Evolutionary conservation across 1,140 invertebrate species (phyloP).

Genomic region (Penaeus indicus): DNA sequence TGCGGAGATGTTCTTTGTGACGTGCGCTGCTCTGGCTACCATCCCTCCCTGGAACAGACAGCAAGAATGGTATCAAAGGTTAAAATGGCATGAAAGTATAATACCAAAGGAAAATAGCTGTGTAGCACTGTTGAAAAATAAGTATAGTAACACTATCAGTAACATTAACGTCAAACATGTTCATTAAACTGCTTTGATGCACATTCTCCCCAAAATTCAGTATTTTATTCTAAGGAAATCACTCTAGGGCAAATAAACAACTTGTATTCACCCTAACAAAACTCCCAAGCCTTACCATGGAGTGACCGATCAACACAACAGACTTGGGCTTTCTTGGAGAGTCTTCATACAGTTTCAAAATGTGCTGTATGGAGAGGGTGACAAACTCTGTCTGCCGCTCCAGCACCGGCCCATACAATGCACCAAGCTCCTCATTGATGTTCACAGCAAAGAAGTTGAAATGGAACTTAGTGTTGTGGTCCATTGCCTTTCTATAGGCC

Average conservation of each 20-base stretch:
- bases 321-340: conserved; percentile 73
- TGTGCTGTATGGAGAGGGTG: conserved; percentile 79
- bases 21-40: conserved; percentile 83
- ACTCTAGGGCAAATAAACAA: background rate
- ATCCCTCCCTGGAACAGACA: conserved; percentile 76
- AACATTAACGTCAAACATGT: too few species aligned
- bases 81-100: background rate
- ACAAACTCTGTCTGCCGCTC: conserved; percentile 83
- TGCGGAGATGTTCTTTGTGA: conserved; percentile 69
- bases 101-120: background rate
- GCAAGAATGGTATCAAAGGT: background rate
- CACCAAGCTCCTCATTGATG: conserved; percentile 86
- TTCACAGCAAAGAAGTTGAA: conserved; percentile 92
- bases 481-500: conserved; percentile 82
- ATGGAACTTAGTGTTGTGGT: conserved; percentile 75
- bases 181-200: too few species aligned
- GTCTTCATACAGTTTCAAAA: conserved; percentile 80
- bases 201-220: background rate
- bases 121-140: background rate
- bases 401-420: conserved; percentile 83
- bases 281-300: conserved; percentile 79
- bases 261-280: conserved; percentile 72
- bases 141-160: too few species aligned
- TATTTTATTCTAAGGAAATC: background rate
- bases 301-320: conserved; percentile 89